Conservation (phyloP, 1,140 invertebrate species). For the Holcopasites calliopsidis region DNA sequence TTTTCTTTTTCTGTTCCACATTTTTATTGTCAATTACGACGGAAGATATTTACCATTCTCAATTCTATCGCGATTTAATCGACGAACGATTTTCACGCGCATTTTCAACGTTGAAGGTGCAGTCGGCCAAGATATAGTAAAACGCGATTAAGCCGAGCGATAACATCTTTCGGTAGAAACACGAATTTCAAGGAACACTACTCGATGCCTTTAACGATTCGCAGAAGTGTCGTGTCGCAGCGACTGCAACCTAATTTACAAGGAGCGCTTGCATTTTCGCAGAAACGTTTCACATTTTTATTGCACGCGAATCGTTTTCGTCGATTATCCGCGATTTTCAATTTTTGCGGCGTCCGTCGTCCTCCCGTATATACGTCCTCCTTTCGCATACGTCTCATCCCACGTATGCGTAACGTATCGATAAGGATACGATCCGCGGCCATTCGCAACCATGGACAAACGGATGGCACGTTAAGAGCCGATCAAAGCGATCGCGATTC, state of each 20-base stretch:
- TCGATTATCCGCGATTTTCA: conserved; percentile 11
- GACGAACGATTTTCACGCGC: not conserved
- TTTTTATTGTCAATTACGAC: not conserved
- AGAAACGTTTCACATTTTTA: too few species aligned
- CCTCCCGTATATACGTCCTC: too few species aligned
- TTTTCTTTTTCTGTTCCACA: not conserved
- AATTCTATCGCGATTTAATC: not conserved
- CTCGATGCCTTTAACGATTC: not conserved
- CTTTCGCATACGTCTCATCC: too few species aligned
- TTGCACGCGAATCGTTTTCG: not conserved
- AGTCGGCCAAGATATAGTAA: too few species aligned
- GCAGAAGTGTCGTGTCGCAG: not conserved
- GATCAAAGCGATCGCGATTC: not conserved
- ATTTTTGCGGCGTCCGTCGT: too few species aligned
- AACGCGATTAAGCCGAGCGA: not conserved
- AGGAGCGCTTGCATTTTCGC: too few species aligned
- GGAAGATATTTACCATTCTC: not conserved
- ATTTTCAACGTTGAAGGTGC: too few species aligned
- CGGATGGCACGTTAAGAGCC: too few species aligned
- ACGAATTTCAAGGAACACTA: not conserved
- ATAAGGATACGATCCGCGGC: conserved; percentile 4
- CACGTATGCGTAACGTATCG: conserved; percentile 7
- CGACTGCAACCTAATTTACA: not conserved
- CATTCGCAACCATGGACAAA: too few species aligned
- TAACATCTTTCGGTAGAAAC: not conserved